Conservation (phyloP, 2,888 invertebrate species). For the Pyralis farinalis region DNA sequence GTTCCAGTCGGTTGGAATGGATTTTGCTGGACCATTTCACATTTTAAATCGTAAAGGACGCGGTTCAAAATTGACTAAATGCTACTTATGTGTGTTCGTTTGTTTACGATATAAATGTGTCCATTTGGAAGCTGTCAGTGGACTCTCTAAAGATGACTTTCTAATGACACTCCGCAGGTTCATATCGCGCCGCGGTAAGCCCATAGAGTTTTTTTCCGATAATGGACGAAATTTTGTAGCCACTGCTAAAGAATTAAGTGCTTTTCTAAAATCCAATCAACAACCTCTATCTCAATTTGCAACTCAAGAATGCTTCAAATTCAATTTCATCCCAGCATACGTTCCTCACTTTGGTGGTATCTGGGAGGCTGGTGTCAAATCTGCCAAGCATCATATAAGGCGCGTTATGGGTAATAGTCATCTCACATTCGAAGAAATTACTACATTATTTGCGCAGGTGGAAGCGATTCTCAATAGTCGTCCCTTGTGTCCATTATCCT, state of each 20-base stretch:
- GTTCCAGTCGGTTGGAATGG: constrained; percentile 13
- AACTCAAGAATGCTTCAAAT: constrained; percentile 22
- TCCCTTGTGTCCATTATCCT: background rate
- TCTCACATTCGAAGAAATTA: background rate
- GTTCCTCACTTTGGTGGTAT: constrained; percentile 26
- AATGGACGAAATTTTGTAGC: constrained; percentile 30
- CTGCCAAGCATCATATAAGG: background rate
- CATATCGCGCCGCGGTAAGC: constrained; percentile 27
- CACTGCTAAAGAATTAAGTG: constrained; percentile 21
- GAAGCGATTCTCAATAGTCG: background rate
- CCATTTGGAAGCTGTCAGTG: constrained; percentile 26
- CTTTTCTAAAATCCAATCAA: constrained; percentile 17
- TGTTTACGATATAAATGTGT: constrained; percentile 24
- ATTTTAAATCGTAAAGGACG: constrained; percentile 15
- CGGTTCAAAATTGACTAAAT: constrained; percentile 15
- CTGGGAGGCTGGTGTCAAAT: constrained; percentile 16
- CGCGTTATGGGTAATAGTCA: background rate
- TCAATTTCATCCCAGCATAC: constrained; percentile 23
- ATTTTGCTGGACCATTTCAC: constrained; percentile 5
- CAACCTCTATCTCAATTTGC: constrained; percentile 21
- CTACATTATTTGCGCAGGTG: background rate
- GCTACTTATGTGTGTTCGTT: constrained; percentile 21
- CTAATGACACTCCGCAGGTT: constrained; percentile 27
- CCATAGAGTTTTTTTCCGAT: constrained; percentile 27
- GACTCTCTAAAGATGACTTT: constrained; percentile 26